Percentiles rank a stretch among this genome's conserved stretches.
These are phyloP conservation scores for Rhagonycha lutea DNA, from an alignment of 2,888 invertebrate genomes.

Conservation along the genomic window DNA sequence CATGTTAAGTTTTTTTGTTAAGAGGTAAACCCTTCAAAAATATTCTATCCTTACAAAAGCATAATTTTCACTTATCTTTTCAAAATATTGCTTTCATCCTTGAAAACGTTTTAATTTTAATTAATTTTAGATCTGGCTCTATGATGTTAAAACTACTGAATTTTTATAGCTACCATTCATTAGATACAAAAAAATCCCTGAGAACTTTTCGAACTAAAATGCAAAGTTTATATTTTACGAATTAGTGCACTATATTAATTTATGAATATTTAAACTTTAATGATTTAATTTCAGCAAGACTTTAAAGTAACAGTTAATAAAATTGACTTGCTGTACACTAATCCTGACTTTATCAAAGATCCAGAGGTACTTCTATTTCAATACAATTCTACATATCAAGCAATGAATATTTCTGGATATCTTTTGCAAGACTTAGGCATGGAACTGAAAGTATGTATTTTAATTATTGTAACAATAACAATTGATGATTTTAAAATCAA, in stretches of 20 bases:
- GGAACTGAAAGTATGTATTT: slow-evolving; percentile 10
- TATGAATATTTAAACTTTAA: neutral
- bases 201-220: neutral
- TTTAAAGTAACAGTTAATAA: slow-evolving; percentile 13
- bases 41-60: neutral
- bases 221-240: too few relatives aligned
- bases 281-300: slow-evolving; percentile 8
- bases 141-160: neutral
- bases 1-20: neutral
- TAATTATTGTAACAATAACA: neutral
- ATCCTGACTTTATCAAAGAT: slow-evolving; percentile 13
- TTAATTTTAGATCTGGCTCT: neutral
- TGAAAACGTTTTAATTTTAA: neutral
- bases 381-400: slow-evolving; percentile 20
- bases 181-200: neutral
- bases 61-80: neutral
- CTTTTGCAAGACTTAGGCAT: slow-evolving; percentile 21
- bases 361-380: slow-evolving; percentile 6
- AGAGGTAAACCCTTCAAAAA: neutral
- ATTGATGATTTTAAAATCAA: neutral
- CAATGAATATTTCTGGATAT: slow-evolving; percentile 13
- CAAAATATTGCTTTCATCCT: neutral
- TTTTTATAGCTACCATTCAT: neutral
- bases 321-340: slow-evolving; percentile 13
- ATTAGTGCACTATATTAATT: neutral